phyloP scores from a whole-genome alignment of 1,140 invertebrate species.

The Plodia interpunctella region DNA sequence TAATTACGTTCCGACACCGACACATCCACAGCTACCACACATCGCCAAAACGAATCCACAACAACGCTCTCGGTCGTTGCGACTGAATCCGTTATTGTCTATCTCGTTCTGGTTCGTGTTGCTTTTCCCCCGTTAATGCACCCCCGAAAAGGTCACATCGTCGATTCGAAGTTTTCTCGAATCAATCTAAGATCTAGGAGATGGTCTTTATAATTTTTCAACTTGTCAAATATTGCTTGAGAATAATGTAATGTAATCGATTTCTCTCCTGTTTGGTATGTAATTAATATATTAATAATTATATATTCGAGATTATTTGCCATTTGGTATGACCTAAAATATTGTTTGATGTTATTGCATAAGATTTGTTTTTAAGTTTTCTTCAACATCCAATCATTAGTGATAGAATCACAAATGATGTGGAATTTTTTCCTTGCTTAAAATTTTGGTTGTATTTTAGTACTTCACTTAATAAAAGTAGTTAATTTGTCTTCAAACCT shows the following conservation, averaged over 20 bases:
- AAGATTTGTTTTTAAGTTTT: not conserved
- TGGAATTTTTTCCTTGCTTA: not conserved
- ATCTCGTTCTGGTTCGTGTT: constrained; percentile 40
- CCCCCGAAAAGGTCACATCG: constrained; percentile 5
- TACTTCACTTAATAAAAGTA: too few species aligned
- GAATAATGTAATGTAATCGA: not conserved
- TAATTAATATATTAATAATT: not conserved
- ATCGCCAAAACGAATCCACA: constrained; percentile 49
- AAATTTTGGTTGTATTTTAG: not conserved
- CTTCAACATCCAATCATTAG: not conserved
- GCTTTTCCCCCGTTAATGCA: constrained; percentile 14
- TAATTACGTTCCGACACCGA: constrained; percentile 49
- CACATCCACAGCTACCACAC: constrained; percentile 17
- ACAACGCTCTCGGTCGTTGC: constrained; percentile 30
- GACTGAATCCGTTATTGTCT: constrained; percentile 41
- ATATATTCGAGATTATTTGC: not conserved
- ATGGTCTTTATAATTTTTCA: not conserved
- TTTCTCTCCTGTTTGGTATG: not conserved
- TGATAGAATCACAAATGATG: not conserved
- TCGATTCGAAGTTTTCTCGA: constrained; percentile 7
- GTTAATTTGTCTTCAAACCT: constrained; percentile 7
- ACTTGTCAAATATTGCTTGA: not conserved
- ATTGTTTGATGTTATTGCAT: not conserved
- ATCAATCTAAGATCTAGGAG: not conserved
- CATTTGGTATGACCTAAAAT: not conserved